phyloP scores from a whole-genome alignment of 2,888 invertebrate genomes.

The Luperina nickerlii region DNA sequence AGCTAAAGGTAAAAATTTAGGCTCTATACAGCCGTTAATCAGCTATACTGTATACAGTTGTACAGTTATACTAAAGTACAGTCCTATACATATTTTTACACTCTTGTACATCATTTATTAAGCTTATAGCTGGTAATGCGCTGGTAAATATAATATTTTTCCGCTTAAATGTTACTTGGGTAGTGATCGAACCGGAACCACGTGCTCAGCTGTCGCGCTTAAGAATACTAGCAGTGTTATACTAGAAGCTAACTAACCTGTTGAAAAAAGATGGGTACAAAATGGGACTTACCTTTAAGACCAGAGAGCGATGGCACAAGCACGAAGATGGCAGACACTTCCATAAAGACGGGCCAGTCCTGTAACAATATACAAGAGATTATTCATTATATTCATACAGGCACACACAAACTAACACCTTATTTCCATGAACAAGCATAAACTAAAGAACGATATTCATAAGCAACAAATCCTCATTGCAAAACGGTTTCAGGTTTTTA shows the following conservation, averaged over 20 bases:
- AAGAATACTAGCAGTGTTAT: not conserved
- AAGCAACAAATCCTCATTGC: not conserved
- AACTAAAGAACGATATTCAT: not conserved
- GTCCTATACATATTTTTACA: too few species aligned
- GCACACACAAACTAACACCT: not conserved
- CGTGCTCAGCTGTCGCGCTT: not conserved
- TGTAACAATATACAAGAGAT: slow-evolving; percentile 82
- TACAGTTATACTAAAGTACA: too few species aligned
- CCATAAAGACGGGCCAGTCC: slow-evolving; percentile 93
- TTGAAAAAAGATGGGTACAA: not conserved
- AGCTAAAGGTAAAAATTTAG: too few species aligned
- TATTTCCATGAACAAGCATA: too few species aligned
- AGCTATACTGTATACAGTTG: too few species aligned
- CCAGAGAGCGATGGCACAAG: slow-evolving; percentile 95
- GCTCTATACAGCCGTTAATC: too few species aligned
- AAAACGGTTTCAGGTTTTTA: not conserved
- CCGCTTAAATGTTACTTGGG: too few species aligned
- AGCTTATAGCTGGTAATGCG: too few species aligned
- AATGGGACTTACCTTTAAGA: slow-evolving; percentile 91
- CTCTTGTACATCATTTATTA: too few species aligned
- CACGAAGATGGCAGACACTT: slow-evolving; percentile 94
- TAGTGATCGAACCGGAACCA: not conserved
- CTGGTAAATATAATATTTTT: too few species aligned
- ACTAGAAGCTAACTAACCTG: not conserved
- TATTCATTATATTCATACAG: not conserved